A percentile compares a stretch with the other conserved stretches of the same genome.
These are phyloP conservation scores for Cabera pusaria DNA, from an alignment of 2,888 invertebrate genomes.

Conservation along the genomic window DNA sequence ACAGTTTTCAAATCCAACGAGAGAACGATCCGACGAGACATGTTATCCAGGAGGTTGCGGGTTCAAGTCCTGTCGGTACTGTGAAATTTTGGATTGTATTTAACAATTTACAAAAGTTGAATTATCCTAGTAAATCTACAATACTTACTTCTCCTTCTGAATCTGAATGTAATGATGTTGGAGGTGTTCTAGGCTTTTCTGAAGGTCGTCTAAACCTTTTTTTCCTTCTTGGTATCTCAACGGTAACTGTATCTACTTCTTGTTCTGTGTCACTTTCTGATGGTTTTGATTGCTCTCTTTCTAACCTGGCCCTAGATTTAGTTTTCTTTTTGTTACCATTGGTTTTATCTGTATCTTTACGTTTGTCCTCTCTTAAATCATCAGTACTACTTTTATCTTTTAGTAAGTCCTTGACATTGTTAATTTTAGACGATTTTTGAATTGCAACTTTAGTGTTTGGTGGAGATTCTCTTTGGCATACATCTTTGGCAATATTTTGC, in stretches of 20 bases:
- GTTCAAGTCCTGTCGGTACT: too few relatives aligned
- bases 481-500: constrained; percentile 33
- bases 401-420: constrained; percentile 34
- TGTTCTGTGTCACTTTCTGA: constrained; percentile 76
- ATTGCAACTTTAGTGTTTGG: constrained; percentile 48
- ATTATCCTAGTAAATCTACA: too few relatives aligned
- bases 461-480: constrained; percentile 37
- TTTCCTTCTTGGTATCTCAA: constrained; percentile 74
- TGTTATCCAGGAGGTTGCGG: too few relatives aligned
- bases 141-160: constrained; percentile 74
- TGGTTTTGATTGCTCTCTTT: constrained; percentile 77
- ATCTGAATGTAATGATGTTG: constrained; percentile 70
- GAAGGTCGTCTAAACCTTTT: constrained; percentile 70
- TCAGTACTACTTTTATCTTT: constrained; percentile 46
- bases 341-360: constrained; percentile 61
- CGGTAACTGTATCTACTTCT: constrained; percentile 76
- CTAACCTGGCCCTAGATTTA: constrained; percentile 72
- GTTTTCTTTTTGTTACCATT: constrained; percentile 76
- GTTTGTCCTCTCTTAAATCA: constrained; percentile 62
- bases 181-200: constrained; percentile 73
- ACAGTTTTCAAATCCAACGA: too few relatives aligned
- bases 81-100: too few relatives aligned
- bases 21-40: too few relatives aligned
- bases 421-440: constrained; percentile 45
- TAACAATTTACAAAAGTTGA: too few relatives aligned